phyloP scores from a whole-genome alignment of 2,113 vertebrate genomes.

The Apistogramma diplotaenia region DNA sequence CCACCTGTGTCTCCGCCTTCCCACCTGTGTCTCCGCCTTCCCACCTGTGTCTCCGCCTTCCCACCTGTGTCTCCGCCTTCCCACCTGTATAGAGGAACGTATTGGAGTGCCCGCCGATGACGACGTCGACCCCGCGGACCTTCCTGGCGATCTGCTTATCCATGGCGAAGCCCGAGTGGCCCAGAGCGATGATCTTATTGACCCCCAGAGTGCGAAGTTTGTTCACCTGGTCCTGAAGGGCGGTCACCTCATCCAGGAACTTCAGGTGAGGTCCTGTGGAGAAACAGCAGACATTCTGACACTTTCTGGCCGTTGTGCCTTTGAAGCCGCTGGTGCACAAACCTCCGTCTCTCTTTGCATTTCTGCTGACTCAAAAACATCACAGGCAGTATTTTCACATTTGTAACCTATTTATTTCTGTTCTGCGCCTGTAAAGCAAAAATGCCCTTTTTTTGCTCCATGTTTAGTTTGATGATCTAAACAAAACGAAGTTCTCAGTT shows the following conservation, averaged over 20 bases:
- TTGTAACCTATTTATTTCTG: neutral
- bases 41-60: constrained; percentile 80
- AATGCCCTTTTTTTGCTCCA: neutral
- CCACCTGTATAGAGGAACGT: constrained; percentile 94
- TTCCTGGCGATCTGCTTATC: constrained; percentile 86
- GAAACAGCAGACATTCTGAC: neutral
- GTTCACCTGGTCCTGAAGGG: constrained; percentile 83
- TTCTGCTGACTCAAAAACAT: neutral
- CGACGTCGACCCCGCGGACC: constrained; percentile 88
- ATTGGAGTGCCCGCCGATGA: constrained; percentile 92
- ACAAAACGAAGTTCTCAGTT: too few relatives aligned
- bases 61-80: constrained; percentile 80
- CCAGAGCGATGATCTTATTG: constrained; percentile 91
- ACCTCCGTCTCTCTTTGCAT: neutral
- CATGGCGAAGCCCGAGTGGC: constrained; percentile 88
- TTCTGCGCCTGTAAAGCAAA: neutral
- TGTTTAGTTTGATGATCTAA: neutral
- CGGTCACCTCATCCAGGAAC: constrained; percentile 86
- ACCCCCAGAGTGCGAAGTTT: constrained; percentile 81
- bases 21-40: constrained; percentile 80
- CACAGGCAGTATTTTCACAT: neutral
- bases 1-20: constrained; percentile 80
- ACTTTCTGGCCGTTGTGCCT: too few relatives aligned
- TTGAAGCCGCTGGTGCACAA: too few relatives aligned
- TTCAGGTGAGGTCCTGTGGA: constrained; percentile 75